A percentile compares a stretch with the other conserved stretches of the same genome.
Conservation (phyloP, 2,888 invertebrate genomes). For the Nemoura dubitans region DNA sequence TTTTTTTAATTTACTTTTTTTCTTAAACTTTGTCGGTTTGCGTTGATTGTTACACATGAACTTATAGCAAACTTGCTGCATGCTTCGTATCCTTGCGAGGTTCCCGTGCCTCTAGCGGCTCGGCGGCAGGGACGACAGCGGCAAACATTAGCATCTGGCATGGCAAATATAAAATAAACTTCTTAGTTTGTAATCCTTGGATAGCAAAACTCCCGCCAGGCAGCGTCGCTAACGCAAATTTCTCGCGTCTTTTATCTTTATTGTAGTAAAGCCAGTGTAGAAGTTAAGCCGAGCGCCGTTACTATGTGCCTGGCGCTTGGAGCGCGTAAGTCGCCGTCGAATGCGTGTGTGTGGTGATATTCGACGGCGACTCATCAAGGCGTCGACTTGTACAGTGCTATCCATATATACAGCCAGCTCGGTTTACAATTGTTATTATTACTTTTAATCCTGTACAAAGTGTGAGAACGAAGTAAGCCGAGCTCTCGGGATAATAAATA, state of each 20-base stretch:
- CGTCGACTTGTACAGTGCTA: constrained; percentile 37
- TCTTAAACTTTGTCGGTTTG: too few relatives aligned
- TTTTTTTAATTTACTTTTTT: too few relatives aligned
- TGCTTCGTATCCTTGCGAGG: too few relatives aligned
- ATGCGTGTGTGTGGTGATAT: neutral
- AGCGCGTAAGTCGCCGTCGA: neutral
- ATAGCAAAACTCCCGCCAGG: too few relatives aligned
- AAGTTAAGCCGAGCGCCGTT: neutral
- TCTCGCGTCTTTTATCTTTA: neutral
- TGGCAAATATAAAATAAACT: neutral
- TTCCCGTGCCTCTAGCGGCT: too few relatives aligned
- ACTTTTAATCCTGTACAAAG: constrained; percentile 46
- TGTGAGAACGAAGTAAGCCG: constrained; percentile 39
- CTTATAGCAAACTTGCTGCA: too few relatives aligned
- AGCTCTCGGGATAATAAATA: constrained; percentile 43
- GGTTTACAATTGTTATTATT: constrained; percentile 47
- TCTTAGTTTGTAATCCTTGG: neutral
- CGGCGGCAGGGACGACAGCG: neutral
- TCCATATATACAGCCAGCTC: too few relatives aligned
- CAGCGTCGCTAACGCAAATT: too few relatives aligned
- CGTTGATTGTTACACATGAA: too few relatives aligned
- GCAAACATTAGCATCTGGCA: neutral
- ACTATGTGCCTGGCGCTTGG: neutral
- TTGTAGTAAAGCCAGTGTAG: neutral
- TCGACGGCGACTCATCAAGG: constrained; percentile 22